Conservation (phyloP, 2,797 vertebrate species). For the Chanos chanos region DNA sequence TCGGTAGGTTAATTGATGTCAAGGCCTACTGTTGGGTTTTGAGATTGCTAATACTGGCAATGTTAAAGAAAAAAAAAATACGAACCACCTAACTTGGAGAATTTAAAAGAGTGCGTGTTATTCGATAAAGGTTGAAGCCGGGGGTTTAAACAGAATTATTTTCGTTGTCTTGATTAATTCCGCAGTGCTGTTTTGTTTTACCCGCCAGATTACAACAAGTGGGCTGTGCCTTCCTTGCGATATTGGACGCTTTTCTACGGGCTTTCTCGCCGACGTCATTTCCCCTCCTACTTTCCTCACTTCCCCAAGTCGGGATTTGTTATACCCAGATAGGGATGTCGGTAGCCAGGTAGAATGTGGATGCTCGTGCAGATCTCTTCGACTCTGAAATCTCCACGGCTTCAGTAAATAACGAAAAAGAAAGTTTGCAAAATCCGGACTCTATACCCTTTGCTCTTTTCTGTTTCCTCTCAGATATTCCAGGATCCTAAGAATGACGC, state of each 20-base stretch:
- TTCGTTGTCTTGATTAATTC: neutral
- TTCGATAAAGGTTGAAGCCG: too few relatives aligned
- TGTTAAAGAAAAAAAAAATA: too few relatives aligned
- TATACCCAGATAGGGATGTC: neutral
- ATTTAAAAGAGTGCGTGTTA: too few relatives aligned
- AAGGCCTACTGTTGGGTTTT: too few relatives aligned
- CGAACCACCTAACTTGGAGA: too few relatives aligned
- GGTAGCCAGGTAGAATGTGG: neutral
- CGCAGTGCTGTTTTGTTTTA: conserved; percentile 3
- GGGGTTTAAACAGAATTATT: neutral
- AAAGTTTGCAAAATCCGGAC: neutral
- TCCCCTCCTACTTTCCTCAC: conserved; percentile 43
- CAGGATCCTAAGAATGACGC: conserved; percentile 85
- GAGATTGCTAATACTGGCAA: neutral
- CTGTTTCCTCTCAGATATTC: conserved; percentile 75
- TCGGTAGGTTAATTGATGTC: too few relatives aligned
- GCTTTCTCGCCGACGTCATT: conserved; percentile 47
- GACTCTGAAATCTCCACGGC: neutral
- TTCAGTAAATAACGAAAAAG: too few relatives aligned
- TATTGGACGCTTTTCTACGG: conserved; percentile 1
- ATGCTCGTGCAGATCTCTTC: conserved; percentile 9
- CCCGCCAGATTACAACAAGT: conserved; percentile 15
- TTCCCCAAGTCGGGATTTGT: conserved; percentile 32
- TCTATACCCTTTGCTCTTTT: neutral
- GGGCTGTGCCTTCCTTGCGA: neutral